phyloP scores from a whole-genome alignment of 2,888 invertebrate genomes.

The Drosophila merina region DNA sequence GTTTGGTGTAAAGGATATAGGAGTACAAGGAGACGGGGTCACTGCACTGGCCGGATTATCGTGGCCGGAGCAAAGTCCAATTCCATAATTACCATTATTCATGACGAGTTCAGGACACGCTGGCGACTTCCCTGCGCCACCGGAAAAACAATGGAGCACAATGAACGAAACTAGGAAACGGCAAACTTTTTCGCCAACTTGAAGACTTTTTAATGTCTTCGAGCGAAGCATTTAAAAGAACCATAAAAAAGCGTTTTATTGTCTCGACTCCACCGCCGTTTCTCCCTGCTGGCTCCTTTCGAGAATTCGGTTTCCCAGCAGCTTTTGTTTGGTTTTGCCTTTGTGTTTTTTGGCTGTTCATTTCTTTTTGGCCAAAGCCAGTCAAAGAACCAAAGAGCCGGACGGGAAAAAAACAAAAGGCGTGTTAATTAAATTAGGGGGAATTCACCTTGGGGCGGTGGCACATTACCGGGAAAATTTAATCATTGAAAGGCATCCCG shows the following conservation, averaged over 20 bases:
- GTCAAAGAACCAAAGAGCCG: slow-evolving; percentile 1
- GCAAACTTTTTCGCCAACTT: slow-evolving; percentile 54
- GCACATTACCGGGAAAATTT: slow-evolving; percentile 26
- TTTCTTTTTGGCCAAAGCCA: slow-evolving; percentile 28
- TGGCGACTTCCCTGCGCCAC: slow-evolving; percentile 16
- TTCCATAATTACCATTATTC: slow-evolving; percentile 61
- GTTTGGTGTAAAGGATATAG: slow-evolving; percentile 9
- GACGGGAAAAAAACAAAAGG: slow-evolving; percentile 41
- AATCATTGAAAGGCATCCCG: slow-evolving; percentile 27
- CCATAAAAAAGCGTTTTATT: slow-evolving; percentile 68
- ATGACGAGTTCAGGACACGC: slow-evolving; percentile 47
- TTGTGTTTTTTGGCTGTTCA: slow-evolving; percentile 44
- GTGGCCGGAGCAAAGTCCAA: slow-evolving; percentile 2
- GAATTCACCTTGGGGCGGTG: slow-evolving; percentile 46
- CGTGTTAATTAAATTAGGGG: slow-evolving; percentile 64
- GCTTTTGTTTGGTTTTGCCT: slow-evolving; percentile 45
- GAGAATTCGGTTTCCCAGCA: slow-evolving; percentile 18
- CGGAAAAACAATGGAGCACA: slow-evolving; percentile 39
- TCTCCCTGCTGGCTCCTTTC: slow-evolving; percentile 9
- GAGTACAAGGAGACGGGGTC: slow-evolving; percentile 10
- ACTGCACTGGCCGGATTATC: slow-evolving; percentile 38
- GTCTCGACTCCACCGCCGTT: slow-evolving; percentile 43
- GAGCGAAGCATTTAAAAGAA: slow-evolving; percentile 63
- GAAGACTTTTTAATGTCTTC: slow-evolving; percentile 67
- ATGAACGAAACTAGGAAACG: slow-evolving; percentile 35